Evolutionary conservation across 2,888 invertebrate genomes (phyloP).

Genomic region (Hofmannophila pseudospretella): DNA sequence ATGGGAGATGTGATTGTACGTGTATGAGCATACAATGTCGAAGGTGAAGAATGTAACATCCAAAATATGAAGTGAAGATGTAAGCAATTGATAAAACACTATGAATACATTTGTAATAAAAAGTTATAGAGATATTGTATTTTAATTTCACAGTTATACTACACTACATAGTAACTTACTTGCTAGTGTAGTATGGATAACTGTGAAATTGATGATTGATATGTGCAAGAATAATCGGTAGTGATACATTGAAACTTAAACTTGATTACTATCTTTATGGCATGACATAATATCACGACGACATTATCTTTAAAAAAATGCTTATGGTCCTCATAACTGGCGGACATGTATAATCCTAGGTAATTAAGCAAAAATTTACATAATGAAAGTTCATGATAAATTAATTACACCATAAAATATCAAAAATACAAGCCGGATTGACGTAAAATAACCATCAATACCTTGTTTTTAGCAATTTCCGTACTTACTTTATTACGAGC

Average conservation of each 20-base stretch:
- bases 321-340: too few species aligned
- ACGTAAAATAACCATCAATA: constrained; percentile 57
- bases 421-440: not conserved
- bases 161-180: too few species aligned
- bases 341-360: too few species aligned
- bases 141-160: too few species aligned
- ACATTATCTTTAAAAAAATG: too few species aligned
- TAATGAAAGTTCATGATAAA: constrained; percentile 32
- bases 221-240: too few species aligned
- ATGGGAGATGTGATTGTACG: not conserved
- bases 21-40: not conserved
- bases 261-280: too few species aligned
- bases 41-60: not conserved
- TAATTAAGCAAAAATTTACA: constrained; percentile 37
- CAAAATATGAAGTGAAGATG: not conserved
- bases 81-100: not conserved
- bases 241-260: too few species aligned
- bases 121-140: not conserved
- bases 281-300: too few species aligned
- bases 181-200: too few species aligned
- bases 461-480: too few species aligned
- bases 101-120: not conserved
- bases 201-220: too few species aligned
- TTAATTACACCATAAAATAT: not conserved
- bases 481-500: constrained; percentile 39